Evolutionary conservation across 2,113 vertebrate genomes (phyloP), one percentile per base, ranked within the genome.

Genomic region (Cavia aperea): DNA sequence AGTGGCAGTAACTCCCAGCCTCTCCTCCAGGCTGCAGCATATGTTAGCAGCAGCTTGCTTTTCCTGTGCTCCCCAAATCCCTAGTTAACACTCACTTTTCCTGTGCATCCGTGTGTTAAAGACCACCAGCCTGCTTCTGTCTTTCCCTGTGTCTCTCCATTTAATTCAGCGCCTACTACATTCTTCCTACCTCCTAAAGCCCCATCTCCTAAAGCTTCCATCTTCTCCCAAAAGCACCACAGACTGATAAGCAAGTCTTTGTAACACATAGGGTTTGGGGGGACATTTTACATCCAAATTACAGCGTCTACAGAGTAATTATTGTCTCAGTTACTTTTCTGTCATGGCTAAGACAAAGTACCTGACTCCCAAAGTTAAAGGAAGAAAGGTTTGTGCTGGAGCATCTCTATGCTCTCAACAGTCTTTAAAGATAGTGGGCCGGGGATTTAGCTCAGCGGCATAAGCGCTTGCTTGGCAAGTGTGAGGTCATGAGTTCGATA

Each of bases 1-100:
- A 89, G 62, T 89, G 56, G 83, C 93, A 85, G 56, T 63, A 15
- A 85, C 92, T 86, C 91, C 70, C 92, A 94, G 81, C 83, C 88
- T 86, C 81, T 54, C 86, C 86, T 63, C 81, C 66, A 7, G 46
- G 23, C 36, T 0, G 15, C 31, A 31, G 54, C 92, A 79, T 94
- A 90, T 89, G 90, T 75, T 89, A 83, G 78, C 81, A 86, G 51
- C 92, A 82, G 68, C 58, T 87, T 93, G 70, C 86, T 29, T 31
- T 81, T 92, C 77, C 33, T 12, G 0, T 19, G 54, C 26, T 21
- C 70, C 77, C 92, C 56, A 46, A 92, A 86, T 81, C 84, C 43
- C 81, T 81, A 21, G 49, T 81, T 85, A 84, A 79, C 79, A 54
- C 65, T 79, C 81, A 36, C 81, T 95, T 85, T 43, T 49, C 51